A percentile compares a stretch with the other conserved stretches of the same genome.
Evolutionary conservation across 2,797 vertebrate species (phyloP).

Genomic region (Channa striata): DNA sequence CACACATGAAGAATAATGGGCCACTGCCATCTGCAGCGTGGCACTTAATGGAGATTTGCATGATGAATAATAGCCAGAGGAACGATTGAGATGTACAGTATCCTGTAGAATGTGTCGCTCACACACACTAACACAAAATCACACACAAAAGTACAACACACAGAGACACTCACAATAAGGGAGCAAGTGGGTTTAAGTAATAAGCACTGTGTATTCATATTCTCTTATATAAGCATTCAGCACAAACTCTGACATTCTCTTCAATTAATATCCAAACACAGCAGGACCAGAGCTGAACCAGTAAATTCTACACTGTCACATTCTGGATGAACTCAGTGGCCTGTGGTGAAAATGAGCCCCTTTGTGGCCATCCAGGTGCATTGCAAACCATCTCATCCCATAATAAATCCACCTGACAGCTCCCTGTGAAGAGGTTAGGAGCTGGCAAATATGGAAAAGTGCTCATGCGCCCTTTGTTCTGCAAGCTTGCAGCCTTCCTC

Average conservation of each 20-base stretch:
- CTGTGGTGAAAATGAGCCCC: conserved; percentile 6
- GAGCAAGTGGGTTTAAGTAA: too few relatives aligned
- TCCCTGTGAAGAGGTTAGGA: too few relatives aligned
- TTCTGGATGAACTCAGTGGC: background rate
- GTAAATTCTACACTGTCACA: background rate
- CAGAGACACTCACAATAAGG: background rate
- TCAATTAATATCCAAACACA: background rate
- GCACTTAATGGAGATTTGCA: conserved; percentile 6
- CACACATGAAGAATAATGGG: conserved; percentile 14
- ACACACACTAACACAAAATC: background rate
- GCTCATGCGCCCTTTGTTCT: too few relatives aligned
- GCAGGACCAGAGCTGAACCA: conserved; percentile 1
- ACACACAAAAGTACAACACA: background rate
- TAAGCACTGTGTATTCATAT: background rate
- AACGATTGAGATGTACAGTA: background rate
- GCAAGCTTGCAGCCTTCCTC: background rate
- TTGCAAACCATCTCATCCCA: background rate
- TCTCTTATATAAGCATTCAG: background rate
- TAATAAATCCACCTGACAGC: too few relatives aligned
- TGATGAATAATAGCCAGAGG: background rate
- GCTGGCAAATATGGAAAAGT: too few relatives aligned
- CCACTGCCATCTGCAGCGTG: background rate
- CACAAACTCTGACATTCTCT: background rate
- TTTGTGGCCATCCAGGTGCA: conserved; percentile 15
- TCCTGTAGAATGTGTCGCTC: too few relatives aligned